These are phyloP conservation scores for Aethina tumida DNA, from an alignment of 1,140 invertebrate species.

Conservation along the genomic window DNA sequence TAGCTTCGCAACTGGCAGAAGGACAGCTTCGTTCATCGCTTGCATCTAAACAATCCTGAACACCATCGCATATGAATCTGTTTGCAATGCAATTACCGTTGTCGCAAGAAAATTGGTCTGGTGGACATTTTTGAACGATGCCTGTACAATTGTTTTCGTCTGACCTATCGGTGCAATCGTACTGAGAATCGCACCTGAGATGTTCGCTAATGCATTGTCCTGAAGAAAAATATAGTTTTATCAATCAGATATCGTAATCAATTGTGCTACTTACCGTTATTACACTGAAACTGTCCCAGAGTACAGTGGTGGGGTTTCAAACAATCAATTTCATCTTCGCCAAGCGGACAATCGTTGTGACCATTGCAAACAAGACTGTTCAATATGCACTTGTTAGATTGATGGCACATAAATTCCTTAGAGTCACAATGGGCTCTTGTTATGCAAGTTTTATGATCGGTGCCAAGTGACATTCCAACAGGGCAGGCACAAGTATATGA, in stretches of 20 bases:
- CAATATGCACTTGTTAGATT: constrained; percentile 52
- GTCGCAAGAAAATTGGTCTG: constrained; percentile 41
- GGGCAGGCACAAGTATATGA: constrained; percentile 47
- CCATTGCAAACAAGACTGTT: constrained; percentile 57
- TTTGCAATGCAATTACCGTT: constrained; percentile 52
- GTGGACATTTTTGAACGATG: constrained; percentile 19
- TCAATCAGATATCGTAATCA: not conserved
- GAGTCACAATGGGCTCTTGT: constrained; percentile 37
- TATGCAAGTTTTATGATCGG: constrained; percentile 43
- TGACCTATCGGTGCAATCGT: constrained; percentile 64
- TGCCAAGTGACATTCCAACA: constrained; percentile 39
- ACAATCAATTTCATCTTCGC: constrained; percentile 59
- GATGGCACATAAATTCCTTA: constrained; percentile 45
- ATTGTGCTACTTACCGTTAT: constrained; percentile 38
- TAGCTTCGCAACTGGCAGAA: constrained; percentile 25
- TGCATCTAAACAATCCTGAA: constrained; percentile 63
- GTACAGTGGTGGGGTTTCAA: constrained; percentile 30
- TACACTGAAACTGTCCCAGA: constrained; percentile 44
- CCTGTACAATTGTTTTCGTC: constrained; percentile 58
- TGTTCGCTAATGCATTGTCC: not conserved
- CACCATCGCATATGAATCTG: constrained; percentile 58
- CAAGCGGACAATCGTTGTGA: constrained; percentile 52
- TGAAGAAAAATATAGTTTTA: not conserved
- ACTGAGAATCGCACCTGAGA: constrained; percentile 54
- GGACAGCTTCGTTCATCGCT: constrained; percentile 54